A percentile compares a stretch with the other conserved stretches of the same genome.
Evolutionary conservation across 2,113 vertebrate genomes (phyloP).

Genomic region (Oncorhynchus masou): DNA sequence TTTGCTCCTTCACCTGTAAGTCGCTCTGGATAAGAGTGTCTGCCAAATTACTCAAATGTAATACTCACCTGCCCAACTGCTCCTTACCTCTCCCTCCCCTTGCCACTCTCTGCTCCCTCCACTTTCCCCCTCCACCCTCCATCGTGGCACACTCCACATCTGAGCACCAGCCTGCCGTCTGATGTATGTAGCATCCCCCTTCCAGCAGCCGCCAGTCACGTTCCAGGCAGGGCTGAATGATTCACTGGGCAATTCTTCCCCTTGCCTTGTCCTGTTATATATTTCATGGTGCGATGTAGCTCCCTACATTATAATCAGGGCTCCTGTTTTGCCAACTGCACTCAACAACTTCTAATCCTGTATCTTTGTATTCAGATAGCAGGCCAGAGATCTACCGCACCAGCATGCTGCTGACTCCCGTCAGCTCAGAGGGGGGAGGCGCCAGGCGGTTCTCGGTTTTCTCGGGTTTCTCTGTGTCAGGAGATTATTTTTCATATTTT

Average conservation of each 20-base stretch:
- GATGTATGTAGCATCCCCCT: constrained; percentile 34
- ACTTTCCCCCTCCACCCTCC: constrained; percentile 43
- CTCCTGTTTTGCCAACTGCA: constrained; percentile 50
- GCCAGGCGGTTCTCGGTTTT: constrained; percentile 4
- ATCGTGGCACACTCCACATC: constrained; percentile 37
- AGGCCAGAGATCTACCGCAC: constrained; percentile 15
- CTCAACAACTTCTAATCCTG: constrained; percentile 50
- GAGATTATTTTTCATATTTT: background rate
- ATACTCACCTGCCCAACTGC: background rate
- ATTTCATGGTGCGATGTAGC: constrained; percentile 45
- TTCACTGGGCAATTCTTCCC: constrained; percentile 59
- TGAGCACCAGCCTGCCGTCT: constrained; percentile 58
- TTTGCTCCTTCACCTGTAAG: too few species aligned
- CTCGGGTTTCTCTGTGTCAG: constrained; percentile 13
- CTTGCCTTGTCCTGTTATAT: constrained; percentile 58
- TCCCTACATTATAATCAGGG: constrained; percentile 52
- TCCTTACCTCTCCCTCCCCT: background rate
- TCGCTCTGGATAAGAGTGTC: too few species aligned
- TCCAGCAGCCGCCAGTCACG: constrained; percentile 52
- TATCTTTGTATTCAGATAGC: constrained; percentile 25
- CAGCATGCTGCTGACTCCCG: constrained; percentile 35
- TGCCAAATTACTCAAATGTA: too few species aligned
- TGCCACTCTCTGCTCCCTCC: constrained; percentile 10
- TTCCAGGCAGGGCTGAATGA: constrained; percentile 57
- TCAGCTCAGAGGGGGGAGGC: constrained; percentile 6